phyloP scores from a whole-genome alignment of 1,140 invertebrate species.

The Steinernema feltiae region DNA sequence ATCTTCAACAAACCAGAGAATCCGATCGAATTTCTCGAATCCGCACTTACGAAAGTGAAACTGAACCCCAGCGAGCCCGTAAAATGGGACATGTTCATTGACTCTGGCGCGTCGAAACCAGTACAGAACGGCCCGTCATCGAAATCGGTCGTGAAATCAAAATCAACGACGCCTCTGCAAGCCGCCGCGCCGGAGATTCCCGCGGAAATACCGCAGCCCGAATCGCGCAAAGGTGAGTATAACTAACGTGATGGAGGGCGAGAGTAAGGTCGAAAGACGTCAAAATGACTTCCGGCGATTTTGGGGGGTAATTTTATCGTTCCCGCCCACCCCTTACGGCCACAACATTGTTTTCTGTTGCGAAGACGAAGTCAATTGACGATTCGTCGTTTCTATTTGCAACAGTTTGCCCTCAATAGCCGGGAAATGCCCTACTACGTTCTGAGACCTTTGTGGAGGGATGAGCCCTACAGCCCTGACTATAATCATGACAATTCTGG shows the following conservation, averaged over 20 bases:
- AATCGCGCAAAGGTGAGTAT: background rate
- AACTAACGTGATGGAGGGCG: background rate
- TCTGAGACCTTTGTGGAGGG: background rate
- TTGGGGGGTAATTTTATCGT: background rate
- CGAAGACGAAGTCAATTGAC: background rate
- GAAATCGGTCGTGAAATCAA: background rate
- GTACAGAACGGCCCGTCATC: background rate
- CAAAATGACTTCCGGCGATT: constrained; percentile 11
- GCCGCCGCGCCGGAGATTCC: background rate
- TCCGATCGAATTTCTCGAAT: constrained; percentile 50
- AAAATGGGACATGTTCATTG: constrained; percentile 23
- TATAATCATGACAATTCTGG: background rate
- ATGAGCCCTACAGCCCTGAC: background rate
- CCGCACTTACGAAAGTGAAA: background rate
- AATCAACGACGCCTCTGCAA: background rate
- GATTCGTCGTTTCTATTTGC: background rate
- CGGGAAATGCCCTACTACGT: background rate
- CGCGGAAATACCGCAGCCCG: background rate
- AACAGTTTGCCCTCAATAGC: too few species aligned
- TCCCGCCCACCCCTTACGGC: background rate
- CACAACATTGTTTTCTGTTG: constrained; percentile 8
- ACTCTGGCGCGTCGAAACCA: background rate
- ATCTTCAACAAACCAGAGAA: constrained; percentile 56
- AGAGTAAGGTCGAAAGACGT: background rate
- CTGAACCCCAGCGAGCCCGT: background rate